A percentile compares a stretch with the other conserved stretches of the same genome.
Conservation (phyloP, 2,888 invertebrate genomes). For the Ligdia adustata region DNA sequence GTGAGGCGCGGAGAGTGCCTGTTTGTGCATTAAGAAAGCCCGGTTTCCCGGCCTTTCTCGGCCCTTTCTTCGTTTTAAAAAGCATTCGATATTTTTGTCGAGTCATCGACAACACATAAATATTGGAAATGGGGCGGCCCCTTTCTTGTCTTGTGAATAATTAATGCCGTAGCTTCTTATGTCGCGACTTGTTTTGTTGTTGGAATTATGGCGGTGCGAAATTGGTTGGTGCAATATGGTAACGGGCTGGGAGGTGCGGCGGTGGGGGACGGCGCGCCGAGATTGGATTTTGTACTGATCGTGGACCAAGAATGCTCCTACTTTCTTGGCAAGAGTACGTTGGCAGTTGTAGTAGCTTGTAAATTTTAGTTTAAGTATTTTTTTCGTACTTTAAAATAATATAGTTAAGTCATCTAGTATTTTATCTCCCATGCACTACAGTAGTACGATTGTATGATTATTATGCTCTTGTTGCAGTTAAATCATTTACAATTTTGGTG, state of each 20-base stretch:
- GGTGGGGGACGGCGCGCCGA: slow-evolving; percentile 1
- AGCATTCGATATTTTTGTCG: slow-evolving; percentile 82
- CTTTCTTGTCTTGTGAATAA: slow-evolving; percentile 83
- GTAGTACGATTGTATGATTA: too few species aligned
- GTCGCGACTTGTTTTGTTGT: slow-evolving; percentile 75
- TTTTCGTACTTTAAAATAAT: too few species aligned
- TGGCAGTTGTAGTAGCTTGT: too few species aligned
- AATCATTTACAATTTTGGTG: too few species aligned
- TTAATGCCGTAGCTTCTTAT: slow-evolving; percentile 78
- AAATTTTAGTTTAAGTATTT: too few species aligned
- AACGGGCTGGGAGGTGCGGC: slow-evolving; percentile 42
- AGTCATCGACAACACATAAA: slow-evolving; percentile 85
- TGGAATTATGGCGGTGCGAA: slow-evolving; percentile 63
- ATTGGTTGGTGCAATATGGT: slow-evolving; percentile 50
- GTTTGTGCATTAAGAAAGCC: slow-evolving; percentile 83
- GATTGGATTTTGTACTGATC: slow-evolving; percentile 4
- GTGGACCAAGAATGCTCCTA: not conserved
- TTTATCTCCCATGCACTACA: too few species aligned
- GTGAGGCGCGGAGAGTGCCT: slow-evolving; percentile 77
- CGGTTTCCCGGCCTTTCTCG: slow-evolving; percentile 78
- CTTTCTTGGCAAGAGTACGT: slow-evolving; percentile 1
- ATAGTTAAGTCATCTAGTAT: too few species aligned
- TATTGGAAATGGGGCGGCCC: slow-evolving; percentile 82
- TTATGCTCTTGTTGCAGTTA: too few species aligned
- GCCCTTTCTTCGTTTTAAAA: slow-evolving; percentile 83